These are phyloP conservation scores for Elaphurus davidianus DNA, from an alignment of 2,113 vertebrate genomes.

Conservation along the genomic window DNA sequence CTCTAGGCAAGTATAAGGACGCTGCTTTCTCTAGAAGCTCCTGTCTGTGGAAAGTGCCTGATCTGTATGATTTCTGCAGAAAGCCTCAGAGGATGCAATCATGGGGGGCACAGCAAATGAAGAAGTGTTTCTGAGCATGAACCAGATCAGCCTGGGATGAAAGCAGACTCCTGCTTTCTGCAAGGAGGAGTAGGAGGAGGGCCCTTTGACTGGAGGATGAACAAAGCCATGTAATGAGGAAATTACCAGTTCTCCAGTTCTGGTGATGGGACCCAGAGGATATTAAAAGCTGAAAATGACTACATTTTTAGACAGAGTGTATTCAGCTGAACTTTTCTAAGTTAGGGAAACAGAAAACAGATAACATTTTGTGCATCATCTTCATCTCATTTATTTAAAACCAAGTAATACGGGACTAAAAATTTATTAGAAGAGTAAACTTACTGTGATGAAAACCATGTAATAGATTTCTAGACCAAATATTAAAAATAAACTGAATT, in stretches of 20 bases:
- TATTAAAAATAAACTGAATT: conserved; percentile 41
- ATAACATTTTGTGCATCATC: neutral
- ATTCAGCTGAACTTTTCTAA: neutral
- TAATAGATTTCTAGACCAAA: conserved; percentile 15
- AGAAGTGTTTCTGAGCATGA: neutral
- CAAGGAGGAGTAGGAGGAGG: accelerated
- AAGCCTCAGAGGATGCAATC: neutral
- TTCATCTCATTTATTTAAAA: conserved; percentile 20
- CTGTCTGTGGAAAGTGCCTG: neutral
- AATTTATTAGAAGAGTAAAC: conserved; percentile 46
- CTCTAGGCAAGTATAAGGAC: neutral
- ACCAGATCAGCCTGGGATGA: neutral
- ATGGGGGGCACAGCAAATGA: neutral
- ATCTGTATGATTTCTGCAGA: neutral
- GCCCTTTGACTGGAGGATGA: neutral
- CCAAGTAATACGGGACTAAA: neutral
- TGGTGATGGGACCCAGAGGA: neutral
- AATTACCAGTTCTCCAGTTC: neutral
- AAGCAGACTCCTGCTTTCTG: neutral
- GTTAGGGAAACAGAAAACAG: neutral
- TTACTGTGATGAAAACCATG: conserved; percentile 31
- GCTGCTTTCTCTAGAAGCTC: neutral
- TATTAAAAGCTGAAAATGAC: conserved; percentile 45
- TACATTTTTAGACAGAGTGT: neutral
- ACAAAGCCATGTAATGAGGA: neutral